phyloP scores from a whole-genome alignment of 2,888 invertebrate genomes.

The Hartigia nigra region DNA sequence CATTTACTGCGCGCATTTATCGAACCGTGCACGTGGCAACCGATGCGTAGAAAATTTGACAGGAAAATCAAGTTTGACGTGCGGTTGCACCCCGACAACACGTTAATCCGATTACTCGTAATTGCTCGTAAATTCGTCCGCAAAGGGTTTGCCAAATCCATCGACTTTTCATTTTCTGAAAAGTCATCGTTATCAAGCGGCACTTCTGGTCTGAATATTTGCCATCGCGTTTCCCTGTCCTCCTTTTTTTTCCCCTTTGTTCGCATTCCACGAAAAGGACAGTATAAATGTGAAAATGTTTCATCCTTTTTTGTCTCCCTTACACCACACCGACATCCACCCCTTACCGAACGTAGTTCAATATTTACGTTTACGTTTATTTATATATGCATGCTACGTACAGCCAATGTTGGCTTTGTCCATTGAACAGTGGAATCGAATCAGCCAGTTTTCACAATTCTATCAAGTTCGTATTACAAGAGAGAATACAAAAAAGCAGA shows the following conservation, averaged over 20 bases:
- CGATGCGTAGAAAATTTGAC: not conserved
- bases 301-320: not conserved
- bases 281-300: not conserved
- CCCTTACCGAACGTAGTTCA: not conserved
- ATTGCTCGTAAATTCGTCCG: constrained; percentile 37
- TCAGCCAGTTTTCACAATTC: not conserved
- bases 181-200: not conserved
- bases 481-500: not conserved
- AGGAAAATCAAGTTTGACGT: not conserved
- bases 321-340: not conserved
- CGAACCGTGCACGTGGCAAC: not conserved
- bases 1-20: not conserved
- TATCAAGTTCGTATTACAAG: not conserved
- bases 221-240: not conserved
- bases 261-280: not conserved
- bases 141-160: constrained; percentile 25
- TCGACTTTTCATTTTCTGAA: not conserved
- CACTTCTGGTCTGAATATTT: not conserved
- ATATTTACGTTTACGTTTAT: not conserved
- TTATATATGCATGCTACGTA: not conserved
- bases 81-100: constrained; percentile 14
- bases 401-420: not conserved
- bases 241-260: not conserved
- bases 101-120: constrained; percentile 41
- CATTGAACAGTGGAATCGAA: not conserved